phyloP scores from a whole-genome alignment of 2,797 vertebrate genomes.

The Gambelia wislizenii region DNA sequence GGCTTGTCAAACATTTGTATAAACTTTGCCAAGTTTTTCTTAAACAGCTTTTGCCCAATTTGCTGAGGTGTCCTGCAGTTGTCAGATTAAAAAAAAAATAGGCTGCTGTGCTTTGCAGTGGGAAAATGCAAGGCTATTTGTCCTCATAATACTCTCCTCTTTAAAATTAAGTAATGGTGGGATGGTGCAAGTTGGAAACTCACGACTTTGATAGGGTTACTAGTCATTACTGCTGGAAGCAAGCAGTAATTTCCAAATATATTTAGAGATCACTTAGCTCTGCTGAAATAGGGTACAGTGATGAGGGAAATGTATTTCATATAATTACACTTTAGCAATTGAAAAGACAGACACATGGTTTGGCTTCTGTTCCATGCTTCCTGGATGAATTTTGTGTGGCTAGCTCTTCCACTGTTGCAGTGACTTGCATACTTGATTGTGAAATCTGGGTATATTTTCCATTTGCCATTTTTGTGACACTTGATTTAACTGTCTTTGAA shows the following conservation, averaged over 20 bases:
- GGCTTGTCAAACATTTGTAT: constrained; percentile 1
- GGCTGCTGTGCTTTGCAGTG: not conserved
- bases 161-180: not conserved
- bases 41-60: not conserved
- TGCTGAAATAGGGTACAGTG: not conserved
- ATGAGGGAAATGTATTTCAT: not conserved
- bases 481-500: not conserved
- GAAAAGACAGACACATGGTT: not conserved
- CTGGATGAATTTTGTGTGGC: not conserved
- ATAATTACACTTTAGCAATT: constrained; percentile 22
- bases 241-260: constrained; percentile 12
- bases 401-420: not conserved
- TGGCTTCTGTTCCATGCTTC: not conserved
- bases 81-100: not conserved
- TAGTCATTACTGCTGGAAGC: not conserved
- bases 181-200: not conserved
- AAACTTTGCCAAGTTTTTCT: constrained; percentile 13
- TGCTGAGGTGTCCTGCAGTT: not conserved
- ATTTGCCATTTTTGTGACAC: constrained; percentile 34
- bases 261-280: not conserved
- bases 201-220: not conserved
- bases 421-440: not conserved
- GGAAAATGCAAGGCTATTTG: constrained; percentile 7
- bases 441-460: constrained; percentile 29
- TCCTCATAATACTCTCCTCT: not conserved